Evolutionary conservation across 2,113 vertebrate species (phyloP).

Genomic region (Dromaius novaehollandiae): DNA sequence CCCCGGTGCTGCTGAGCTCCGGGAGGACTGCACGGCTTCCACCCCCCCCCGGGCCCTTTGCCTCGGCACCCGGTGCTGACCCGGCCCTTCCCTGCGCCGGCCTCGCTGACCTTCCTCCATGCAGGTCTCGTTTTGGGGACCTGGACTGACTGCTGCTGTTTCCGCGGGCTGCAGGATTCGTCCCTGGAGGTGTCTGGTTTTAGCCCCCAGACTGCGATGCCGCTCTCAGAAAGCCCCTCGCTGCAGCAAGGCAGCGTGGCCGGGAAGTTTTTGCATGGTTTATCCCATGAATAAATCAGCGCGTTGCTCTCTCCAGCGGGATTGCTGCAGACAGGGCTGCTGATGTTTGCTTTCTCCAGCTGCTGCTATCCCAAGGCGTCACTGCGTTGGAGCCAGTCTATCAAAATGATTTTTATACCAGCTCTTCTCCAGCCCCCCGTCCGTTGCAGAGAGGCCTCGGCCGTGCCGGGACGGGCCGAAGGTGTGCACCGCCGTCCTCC

Average conservation of each 20-base stretch:
- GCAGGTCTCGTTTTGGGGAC: rapidly evolving
- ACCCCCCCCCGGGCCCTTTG: too few species aligned
- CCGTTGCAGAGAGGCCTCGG: neutral
- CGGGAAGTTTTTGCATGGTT: rapidly evolving
- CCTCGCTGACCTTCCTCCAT: too few species aligned
- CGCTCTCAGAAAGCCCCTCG: rapidly evolving
- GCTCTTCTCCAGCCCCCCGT: neutral
- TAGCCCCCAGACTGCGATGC: rapidly evolving
- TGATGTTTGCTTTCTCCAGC: neutral
- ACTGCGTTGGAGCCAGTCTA: rapidly evolving
- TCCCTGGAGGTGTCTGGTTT: neutral
- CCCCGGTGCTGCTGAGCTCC: too few species aligned
- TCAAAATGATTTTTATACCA: neutral
- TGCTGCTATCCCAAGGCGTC: neutral
- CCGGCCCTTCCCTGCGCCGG: too few species aligned
- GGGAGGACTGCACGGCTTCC: neutral
- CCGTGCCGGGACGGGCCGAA: too few species aligned
- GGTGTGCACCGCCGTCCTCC: too few species aligned
- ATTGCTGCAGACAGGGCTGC: neutral
- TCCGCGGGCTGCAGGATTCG: neutral
- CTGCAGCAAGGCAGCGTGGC: rapidly evolving
- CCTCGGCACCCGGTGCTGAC: too few species aligned
- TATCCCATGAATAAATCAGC: neutral
- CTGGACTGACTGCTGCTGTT: neutral
- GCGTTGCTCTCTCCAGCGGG: neutral